These are phyloP conservation scores for Bombus huntii DNA, from an alignment of 1,140 invertebrate species.

Conservation along the genomic window DNA sequence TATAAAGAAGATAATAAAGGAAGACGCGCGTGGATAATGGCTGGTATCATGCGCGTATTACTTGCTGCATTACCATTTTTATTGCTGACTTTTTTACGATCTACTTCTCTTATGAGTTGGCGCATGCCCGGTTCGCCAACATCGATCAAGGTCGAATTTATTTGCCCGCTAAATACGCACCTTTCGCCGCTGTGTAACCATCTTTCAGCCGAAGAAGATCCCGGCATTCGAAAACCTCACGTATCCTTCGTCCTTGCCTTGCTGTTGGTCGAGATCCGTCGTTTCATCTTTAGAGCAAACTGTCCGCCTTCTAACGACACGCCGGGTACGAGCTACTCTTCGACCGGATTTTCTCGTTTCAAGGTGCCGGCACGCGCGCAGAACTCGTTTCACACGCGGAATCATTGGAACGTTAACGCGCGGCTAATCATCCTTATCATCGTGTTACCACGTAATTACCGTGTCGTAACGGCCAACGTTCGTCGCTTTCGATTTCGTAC, in stretches of 20 bases:
- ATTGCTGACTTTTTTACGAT: conserved; percentile 62
- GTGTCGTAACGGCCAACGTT: not conserved
- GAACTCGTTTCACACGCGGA: conserved; percentile 3
- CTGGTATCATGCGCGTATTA: conserved; percentile 65
- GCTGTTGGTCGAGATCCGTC: no score
- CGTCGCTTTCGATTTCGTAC: conserved; percentile 8
- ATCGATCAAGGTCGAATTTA: conserved; percentile 49
- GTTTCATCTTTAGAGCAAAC: not conserved
- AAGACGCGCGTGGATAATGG: conserved; percentile 63
- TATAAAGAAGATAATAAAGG: conserved; percentile 68
- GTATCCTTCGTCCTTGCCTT: no score
- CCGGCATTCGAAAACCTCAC: no score
- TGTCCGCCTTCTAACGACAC: not conserved
- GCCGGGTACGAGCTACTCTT: not conserved
- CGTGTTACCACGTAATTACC: conserved; percentile 30
- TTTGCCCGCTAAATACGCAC: not conserved
- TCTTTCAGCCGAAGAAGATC: no score
- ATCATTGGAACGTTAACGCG: conserved; percentile 19
- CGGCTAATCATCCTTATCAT: conserved; percentile 29
- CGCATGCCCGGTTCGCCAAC: conserved; percentile 30
- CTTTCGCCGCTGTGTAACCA: not conserved
- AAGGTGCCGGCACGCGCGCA: conserved; percentile 21
- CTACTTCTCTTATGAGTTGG: conserved; percentile 44
- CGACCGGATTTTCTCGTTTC: conserved; percentile 50
- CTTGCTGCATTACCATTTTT: conserved; percentile 66